Evolutionary conservation across 2,797 vertebrate species (phyloP), one percentile per base, ranked within the genome.

Genomic region (Crocodylus rhombifer): DNA sequence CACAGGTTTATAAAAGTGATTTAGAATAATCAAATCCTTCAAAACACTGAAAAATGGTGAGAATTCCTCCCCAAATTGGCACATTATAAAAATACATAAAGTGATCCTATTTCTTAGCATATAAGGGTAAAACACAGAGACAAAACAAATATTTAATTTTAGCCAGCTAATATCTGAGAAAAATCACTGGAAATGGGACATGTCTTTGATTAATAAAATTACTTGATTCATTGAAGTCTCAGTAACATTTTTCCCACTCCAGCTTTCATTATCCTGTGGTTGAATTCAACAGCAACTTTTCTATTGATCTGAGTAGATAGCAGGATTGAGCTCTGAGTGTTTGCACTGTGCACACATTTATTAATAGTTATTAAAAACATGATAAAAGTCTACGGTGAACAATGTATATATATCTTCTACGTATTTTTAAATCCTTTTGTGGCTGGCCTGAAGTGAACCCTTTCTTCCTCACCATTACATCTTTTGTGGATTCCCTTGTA

Each of bases 11-110:
- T 77, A 73, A 56, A 94, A 82, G n/a, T 7, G 57, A 14, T 51
- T 86, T 71, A 63, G 80, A 80, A 86, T 87, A 86, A 75, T 2
- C 80, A 9, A 7, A 57, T 51, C 77, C 78, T 86, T 91, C 23
- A 55, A 60, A 87, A 84, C 20, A 30, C 65, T 80, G 0, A 36
- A 69, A 87, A 36, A 60, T 87, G 33, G 6, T 57, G 85, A 65
- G 62, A 77, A 36, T 90, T 92, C 80, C 80, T 87, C 67, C 67
- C 84, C 76, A 90, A 71, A 73, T 87, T 51, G 87, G 78, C 36
- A 63, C 10, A 73, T 51, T 51, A 85, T n/a, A 73, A 61, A 33
- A 76, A 67, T 26, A 28, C 64, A 82, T 84, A 36, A 86, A 16
- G 14, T 2, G 3, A 76, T 88, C 58, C 69, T 80, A 57, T 33